Conservation (phyloP, 2,888 invertebrate species). For the Drosophila pseudotakahashii region DNA sequence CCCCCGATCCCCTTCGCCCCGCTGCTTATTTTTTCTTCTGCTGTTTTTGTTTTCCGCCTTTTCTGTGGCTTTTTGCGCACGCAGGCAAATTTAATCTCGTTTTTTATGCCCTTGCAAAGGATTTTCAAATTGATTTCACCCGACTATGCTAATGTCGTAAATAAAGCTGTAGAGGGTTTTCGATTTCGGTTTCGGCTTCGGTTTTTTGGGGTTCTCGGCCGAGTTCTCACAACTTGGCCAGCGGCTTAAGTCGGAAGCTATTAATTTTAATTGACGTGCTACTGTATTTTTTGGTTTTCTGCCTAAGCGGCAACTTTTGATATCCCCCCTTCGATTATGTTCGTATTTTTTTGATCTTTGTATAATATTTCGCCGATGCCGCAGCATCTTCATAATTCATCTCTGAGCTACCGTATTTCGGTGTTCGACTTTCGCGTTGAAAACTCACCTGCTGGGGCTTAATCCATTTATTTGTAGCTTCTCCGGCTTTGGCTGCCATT, state of each 20-base stretch:
- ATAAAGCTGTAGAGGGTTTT: constrained; percentile 67
- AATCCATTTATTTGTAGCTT: constrained; percentile 75
- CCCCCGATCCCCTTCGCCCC: background rate
- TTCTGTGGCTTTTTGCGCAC: constrained; percentile 43
- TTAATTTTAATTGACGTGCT: constrained; percentile 80
- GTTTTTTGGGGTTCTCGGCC: constrained; percentile 22
- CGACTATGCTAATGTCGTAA: constrained; percentile 76
- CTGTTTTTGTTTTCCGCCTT: constrained; percentile 33
- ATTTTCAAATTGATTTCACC: constrained; percentile 78
- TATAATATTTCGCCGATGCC: constrained; percentile 13
- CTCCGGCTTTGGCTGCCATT: constrained; percentile 49
- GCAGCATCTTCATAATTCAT: constrained; percentile 29
- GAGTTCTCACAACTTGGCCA: constrained; percentile 47
- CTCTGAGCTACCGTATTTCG: constrained; percentile 47
- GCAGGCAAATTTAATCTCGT: constrained; percentile 73
- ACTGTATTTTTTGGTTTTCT: constrained; percentile 66
- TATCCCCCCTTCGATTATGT: constrained; percentile 23
- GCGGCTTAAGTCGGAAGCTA: constrained; percentile 78
- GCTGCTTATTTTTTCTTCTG: constrained; percentile 32
- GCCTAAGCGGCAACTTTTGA: constrained; percentile 56
- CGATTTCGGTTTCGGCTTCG: constrained; percentile 16
- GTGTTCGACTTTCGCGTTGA: constrained; percentile 4
- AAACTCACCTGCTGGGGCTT: constrained; percentile 71
- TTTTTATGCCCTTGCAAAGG: constrained; percentile 77
- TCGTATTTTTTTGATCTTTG: background rate